These are phyloP conservation scores for Drosophila pseudotakahashii DNA, from an alignment of 2,888 invertebrate species.

Conservation along the genomic window DNA sequence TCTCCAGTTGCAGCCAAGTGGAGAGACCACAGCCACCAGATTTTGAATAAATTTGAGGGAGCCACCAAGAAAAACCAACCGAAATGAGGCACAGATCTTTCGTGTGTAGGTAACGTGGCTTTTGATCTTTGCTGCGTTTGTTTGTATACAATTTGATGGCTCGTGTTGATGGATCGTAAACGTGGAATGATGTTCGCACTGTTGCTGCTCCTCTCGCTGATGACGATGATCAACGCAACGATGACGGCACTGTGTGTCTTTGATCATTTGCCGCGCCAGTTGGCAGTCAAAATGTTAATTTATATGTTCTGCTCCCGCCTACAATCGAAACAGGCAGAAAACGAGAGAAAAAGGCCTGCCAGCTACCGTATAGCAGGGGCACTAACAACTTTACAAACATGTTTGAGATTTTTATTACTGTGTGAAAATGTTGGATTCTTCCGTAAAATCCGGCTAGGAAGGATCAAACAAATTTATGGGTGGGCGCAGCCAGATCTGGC, in stretches of 20 bases:
- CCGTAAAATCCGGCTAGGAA: slow-evolving; percentile 55
- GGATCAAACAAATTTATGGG: slow-evolving; percentile 80
- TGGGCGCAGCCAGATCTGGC: slow-evolving; percentile 57
- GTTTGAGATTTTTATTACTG: slow-evolving; percentile 80
- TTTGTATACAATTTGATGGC: slow-evolving; percentile 85
- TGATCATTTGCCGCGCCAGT: slow-evolving; percentile 80
- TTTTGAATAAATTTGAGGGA: slow-evolving; percentile 30
- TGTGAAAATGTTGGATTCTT: slow-evolving; percentile 75
- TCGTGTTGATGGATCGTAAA: slow-evolving; percentile 84
- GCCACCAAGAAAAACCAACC: slow-evolving; percentile 26
- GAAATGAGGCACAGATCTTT: slow-evolving; percentile 41
- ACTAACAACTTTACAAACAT: slow-evolving; percentile 80
- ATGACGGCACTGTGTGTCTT: slow-evolving; percentile 78
- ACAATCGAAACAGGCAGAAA: slow-evolving; percentile 36
- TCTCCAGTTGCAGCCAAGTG: slow-evolving; percentile 18
- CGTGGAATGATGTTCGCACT: slow-evolving; percentile 76
- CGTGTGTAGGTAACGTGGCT: slow-evolving; percentile 63
- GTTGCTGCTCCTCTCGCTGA: slow-evolving; percentile 42
- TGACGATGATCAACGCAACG: slow-evolving; percentile 72
- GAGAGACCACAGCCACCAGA: slow-evolving; percentile 24
- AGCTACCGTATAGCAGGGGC: slow-evolving; percentile 25
- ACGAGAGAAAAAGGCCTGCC: slow-evolving; percentile 6
- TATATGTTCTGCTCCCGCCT: slow-evolving; percentile 71
- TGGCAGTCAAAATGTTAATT: slow-evolving; percentile 82
- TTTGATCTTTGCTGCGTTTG: slow-evolving; percentile 83